Evolutionary conservation across 2,113 vertebrate species (phyloP), one percentile per base, ranked within the genome.

Genomic region (Gasterosteus nipponicus): DNA sequence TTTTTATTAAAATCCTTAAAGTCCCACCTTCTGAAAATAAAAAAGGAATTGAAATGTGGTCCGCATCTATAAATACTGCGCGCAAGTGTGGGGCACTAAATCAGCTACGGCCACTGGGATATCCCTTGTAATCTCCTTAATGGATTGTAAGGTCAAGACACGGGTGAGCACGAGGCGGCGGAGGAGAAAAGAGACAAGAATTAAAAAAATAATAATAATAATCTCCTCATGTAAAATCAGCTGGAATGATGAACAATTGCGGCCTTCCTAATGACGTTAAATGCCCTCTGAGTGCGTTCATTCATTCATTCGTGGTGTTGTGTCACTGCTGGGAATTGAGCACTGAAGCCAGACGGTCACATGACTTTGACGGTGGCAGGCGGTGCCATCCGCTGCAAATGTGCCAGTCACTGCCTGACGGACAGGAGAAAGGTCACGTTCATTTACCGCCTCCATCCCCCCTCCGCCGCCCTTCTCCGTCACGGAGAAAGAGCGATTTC

Each of bases 301-400:
- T 77, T 80, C 62, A 82, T 76, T 84, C 62, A 80, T 75, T 84
- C 66, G 46, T 63, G 22, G 44, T 58, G 80, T 44, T 67, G 77
- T 72, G 73, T 78, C 72, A 5, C 61, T 42, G 35, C 84, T 70
- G 63, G 63, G 67, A 78, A 82, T 47, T 10, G 54, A 83, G 69
- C 75, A 84, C 70, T 73, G 82, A 76, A 83, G 51, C 73, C 76
- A 87, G 87, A 78, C 8, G 2, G 74, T 91, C 90, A 87, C 86
- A 64, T 89, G 91, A 83, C 61, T 78, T 76, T 74, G 35, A 72
- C 53, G 57, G 92, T 69, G 84, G 69, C 78, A 89, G 85, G 86
- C 92, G 54, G 91, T 93, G 84, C 91, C 92, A 92, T 22, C 85
- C 91, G 53, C 90, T 66, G 81, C 80, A 82, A 87, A 85, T 33